phyloP scores from a whole-genome alignment of 2,888 invertebrate genomes.

The Pseudococcus longispinus region DNA sequence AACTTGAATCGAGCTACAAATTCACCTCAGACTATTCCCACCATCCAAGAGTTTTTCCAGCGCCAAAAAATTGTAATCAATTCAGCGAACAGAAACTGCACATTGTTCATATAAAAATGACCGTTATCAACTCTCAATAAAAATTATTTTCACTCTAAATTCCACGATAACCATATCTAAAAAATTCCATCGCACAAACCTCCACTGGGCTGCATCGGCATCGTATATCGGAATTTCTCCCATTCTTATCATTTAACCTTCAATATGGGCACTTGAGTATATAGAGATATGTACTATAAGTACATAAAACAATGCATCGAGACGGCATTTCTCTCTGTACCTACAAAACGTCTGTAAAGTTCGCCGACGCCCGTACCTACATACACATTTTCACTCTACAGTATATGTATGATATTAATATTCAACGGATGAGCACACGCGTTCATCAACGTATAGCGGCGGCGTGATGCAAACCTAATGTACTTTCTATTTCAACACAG shows the following conservation, averaged over 20 bases:
- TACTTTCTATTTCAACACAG: constrained; percentile 26
- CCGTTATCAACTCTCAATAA: not conserved
- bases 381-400: not conserved
- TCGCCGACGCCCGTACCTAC: not conserved
- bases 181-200: not conserved
- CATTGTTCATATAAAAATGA: no score
- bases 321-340: not conserved
- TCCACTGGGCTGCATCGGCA: no score
- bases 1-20: no score
- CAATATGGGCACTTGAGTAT: constrained; percentile 12
- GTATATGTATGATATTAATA: constrained; percentile 12
- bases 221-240: not conserved
- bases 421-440: constrained; percentile 35
- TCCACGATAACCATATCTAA: not conserved
- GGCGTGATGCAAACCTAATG: not conserved
- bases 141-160: not conserved
- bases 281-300: not conserved
- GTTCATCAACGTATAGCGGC: not conserved
- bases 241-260: constrained; percentile 30
- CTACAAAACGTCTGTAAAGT: not conserved
- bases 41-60: no score
- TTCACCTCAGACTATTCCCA: no score
- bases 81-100: no score
- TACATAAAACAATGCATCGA: not conserved
- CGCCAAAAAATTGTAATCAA: no score